Conservation (phyloP, 2,888 invertebrate species). For the Epinotia nisella region DNA sequence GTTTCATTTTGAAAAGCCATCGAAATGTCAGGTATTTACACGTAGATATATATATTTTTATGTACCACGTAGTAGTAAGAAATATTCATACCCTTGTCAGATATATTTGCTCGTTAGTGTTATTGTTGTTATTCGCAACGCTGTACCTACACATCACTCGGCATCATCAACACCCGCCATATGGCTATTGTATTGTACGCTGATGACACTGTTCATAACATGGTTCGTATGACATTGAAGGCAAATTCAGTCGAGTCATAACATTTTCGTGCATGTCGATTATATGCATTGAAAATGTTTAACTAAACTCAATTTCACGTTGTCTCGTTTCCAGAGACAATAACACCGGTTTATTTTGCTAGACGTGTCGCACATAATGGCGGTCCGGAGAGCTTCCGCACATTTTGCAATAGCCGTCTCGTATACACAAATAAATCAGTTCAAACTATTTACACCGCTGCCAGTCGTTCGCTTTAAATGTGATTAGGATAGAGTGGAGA, state of each 20-base stretch:
- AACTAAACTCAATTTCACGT: background rate
- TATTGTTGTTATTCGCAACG: too few relatives aligned
- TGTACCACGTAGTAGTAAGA: too few relatives aligned
- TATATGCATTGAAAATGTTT: background rate
- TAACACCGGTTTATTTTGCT: conserved; percentile 24
- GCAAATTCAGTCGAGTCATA: too few relatives aligned
- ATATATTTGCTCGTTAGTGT: too few relatives aligned
- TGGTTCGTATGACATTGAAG: too few relatives aligned
- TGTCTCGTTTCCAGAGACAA: conserved; percentile 3
- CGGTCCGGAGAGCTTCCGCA: conserved; percentile 60
- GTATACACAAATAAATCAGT: conserved; percentile 62
- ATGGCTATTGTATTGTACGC: background rate
- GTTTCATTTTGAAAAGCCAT: too few relatives aligned
- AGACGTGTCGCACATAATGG: conserved; percentile 46
- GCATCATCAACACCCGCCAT: background rate
- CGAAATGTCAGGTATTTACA: too few relatives aligned
- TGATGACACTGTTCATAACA: background rate
- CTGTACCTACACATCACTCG: too few relatives aligned
- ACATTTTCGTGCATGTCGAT: background rate
- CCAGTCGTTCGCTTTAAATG: conserved; percentile 20
- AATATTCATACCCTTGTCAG: too few relatives aligned
- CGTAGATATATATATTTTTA: too few relatives aligned
- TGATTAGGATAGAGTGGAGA: background rate
- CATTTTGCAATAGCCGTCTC: conserved; percentile 61
- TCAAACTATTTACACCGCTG: conserved; percentile 35